Percentiles rank a stretch among this genome's conserved stretches.
phyloP scores from a whole-genome alignment of 2,797 vertebrate genomes.

The Lacerta agilis region DNA sequence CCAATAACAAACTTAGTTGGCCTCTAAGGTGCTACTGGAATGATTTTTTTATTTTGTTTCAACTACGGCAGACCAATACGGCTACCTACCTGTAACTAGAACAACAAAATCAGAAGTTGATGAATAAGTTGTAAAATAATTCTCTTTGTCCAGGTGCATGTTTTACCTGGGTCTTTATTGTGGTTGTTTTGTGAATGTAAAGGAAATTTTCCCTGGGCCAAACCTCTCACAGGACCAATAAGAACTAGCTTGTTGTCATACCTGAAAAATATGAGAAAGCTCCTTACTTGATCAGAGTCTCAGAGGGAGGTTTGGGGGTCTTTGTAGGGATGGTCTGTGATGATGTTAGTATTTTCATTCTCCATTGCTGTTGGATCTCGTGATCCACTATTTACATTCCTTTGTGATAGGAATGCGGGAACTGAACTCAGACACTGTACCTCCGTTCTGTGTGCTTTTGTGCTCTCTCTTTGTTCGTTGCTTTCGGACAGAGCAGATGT shows the following conservation, averaged over 20 bases:
- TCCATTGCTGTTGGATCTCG: too few species aligned
- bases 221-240: background rate
- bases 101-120: background rate
- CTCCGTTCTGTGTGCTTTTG: too few species aligned
- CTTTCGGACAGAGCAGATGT: too few species aligned
- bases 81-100: too few species aligned
- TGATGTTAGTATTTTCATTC: background rate
- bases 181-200: background rate
- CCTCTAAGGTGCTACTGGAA: too few species aligned
- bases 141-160: background rate
- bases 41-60: too few species aligned
- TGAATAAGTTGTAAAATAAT: background rate
- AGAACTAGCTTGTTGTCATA: background rate
- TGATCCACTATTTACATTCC: too few species aligned
- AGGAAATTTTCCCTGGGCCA: background rate
- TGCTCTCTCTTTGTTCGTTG: too few species aligned
- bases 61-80: too few species aligned
- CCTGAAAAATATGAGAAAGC: background rate
- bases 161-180: background rate
- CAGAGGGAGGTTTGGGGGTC: background rate
- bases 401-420: too few species aligned
- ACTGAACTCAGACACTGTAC: too few species aligned
- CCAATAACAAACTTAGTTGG: too few species aligned
- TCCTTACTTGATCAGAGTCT: background rate
- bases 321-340: background rate